Conservation (phyloP, 2,113 vertebrate species). For the Irena cyanogastra region DNA sequence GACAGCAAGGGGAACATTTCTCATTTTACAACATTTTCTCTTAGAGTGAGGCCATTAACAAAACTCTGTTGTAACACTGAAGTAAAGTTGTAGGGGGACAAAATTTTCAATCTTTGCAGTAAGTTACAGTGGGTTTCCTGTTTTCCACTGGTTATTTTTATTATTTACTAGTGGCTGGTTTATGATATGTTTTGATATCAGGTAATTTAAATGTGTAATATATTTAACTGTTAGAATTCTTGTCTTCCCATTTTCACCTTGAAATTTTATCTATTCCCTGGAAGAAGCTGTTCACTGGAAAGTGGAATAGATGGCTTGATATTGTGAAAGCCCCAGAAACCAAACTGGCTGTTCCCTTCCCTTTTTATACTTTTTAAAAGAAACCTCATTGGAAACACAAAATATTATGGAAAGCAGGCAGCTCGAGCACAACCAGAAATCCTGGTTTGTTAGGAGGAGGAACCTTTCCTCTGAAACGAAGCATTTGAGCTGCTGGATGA, state of each 20-base stretch:
- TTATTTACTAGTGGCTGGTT: not conserved
- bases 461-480: not conserved
- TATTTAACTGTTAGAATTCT: not conserved
- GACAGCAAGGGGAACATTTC: not conserved
- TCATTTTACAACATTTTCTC: not conserved
- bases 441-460: not conserved
- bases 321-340: not conserved
- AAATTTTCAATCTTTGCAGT: not conserved
- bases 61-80: not conserved
- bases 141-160: not conserved
- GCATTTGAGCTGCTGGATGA: not conserved
- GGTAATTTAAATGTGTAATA: not conserved
- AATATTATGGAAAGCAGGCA: not conserved
- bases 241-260: not conserved
- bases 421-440: not conserved
- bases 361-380: not conserved
- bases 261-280: not conserved
- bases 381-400: not conserved
- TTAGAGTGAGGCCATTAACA: not conserved
- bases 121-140: not conserved
- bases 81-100: not conserved
- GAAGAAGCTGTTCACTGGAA: not conserved
- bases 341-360: not conserved
- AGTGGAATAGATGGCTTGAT: not conserved
- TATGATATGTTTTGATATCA: not conserved